Evolutionary conservation across 1,140 invertebrate species (phyloP), one percentile per base, ranked within the genome.

Genomic region (Aphelinus certus): DNA sequence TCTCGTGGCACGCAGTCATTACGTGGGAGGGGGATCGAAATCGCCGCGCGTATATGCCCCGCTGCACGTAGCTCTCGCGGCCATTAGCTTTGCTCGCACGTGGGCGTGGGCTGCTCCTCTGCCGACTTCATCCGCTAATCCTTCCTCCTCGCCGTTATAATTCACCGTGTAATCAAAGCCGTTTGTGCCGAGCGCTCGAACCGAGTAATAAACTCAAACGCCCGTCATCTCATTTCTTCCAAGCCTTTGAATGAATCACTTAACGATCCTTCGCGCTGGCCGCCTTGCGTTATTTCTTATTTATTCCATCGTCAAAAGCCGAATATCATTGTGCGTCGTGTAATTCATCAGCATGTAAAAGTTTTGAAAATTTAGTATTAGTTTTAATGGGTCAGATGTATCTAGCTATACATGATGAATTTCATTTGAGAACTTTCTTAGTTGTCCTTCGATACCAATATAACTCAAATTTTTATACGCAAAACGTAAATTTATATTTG

Each of bases 61-160:
- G 4, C 4, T 53, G 51, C 51, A 9, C 4, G 51, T 67, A 26
- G 26, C 26, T 26, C 26, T 26, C 26, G 26, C 26, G 26, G 26
- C 26, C 26, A 26, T 26, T 26, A 26, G 26, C 26, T 26, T 26
- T 26, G 26, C 26, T 26, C 26, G 26, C 26, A 85, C 79, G 85
- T 86, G 86, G 86, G 86, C 86, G 86, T 86, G 83, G 79, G 84
- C 84, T 84, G 81, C 83, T 83, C 78, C 78, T 86, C 49, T 86
- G 85, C 86, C 83, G 84, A 87, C 86, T 87, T 87, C 86, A 88
- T 88, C 87, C 85, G 85, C 81, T 84, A 86, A 88, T 87, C 80
- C 82, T 26, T 26, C 26, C 71, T 81, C 81, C 79, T 80, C 77
- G 77, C 78, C 51, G 9, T 76, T 64, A 69, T 69, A 73, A 67